Conservation (phyloP, 1,140 invertebrate genomes). For the Drosophila pandora region DNA sequence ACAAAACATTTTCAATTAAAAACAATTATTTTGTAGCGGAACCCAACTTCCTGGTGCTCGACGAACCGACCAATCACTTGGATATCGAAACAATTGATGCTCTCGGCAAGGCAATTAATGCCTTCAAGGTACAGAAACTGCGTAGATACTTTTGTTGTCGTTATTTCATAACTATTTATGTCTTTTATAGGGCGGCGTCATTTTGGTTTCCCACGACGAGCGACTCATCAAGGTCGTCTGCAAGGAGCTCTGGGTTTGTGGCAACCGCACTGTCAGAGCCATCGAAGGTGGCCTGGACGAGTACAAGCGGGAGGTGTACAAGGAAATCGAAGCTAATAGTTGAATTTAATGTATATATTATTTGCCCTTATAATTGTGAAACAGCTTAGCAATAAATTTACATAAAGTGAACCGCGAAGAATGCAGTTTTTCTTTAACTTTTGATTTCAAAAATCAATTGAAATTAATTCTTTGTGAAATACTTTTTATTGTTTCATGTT, state of each 20-base stretch:
- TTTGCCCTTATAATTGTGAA: conserved; percentile 43
- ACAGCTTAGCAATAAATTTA: conserved; percentile 77
- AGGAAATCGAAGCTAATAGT: conserved; percentile 90
- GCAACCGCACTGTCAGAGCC: conserved; percentile 91
- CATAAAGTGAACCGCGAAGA: conserved; percentile 50
- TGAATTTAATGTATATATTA: conserved; percentile 62
- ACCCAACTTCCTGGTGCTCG: conserved; percentile 98
- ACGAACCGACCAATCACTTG: conserved; percentile 98
- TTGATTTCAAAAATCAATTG: neutral
- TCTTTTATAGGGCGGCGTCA: conserved; percentile 94
- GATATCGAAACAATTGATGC: conserved; percentile 99
- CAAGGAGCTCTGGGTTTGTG: conserved; percentile 98
- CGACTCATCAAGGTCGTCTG: conserved; percentile 98
- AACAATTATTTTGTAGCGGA: conserved; percentile 83
- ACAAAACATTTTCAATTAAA: neutral
- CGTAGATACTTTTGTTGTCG: neutral
- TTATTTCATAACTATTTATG: neutral
- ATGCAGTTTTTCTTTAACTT: neutral
- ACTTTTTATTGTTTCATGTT: too few relatives aligned
- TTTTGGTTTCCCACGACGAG: conserved; percentile 99
- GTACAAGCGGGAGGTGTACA: conserved; percentile 96
- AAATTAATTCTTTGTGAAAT: neutral
- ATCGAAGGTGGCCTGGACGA: conserved; percentile 99
- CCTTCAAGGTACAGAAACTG: conserved; percentile 91
- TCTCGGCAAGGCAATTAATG: conserved; percentile 95